Percentiles rank a stretch among this genome's conserved stretches.
These are phyloP conservation scores for Sebastolobus altivelis DNA, from an alignment of 2,797 vertebrate genomes.

Conservation along the genomic window DNA sequence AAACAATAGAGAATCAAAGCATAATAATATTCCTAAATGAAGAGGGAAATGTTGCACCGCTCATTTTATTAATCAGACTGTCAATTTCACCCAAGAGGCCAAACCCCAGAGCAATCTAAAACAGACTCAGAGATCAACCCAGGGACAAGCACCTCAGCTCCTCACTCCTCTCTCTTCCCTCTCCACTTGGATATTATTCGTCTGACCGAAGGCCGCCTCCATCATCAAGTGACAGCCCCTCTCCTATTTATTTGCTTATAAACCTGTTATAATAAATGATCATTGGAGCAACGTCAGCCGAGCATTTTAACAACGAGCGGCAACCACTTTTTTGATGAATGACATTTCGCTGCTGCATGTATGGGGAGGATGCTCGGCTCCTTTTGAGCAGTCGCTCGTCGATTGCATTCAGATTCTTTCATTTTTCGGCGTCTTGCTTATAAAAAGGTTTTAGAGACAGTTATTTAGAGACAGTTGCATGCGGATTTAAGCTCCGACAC, in stretches of 20 bases:
- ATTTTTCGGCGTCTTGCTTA: conserved; percentile 90
- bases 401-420: conserved; percentile 92
- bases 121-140: conserved; percentile 91
- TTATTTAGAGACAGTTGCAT: conserved; percentile 85
- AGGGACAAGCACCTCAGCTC: conserved; percentile 91
- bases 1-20: conserved; percentile 99
- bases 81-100: conserved; percentile 99
- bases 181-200: conserved; percentile 98
- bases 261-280: conserved; percentile 99
- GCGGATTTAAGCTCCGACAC: conserved; percentile 93
- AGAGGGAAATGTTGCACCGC: conserved; percentile 98
- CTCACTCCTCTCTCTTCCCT: conserved; percentile 92
- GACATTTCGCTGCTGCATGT: conserved; percentile 87
- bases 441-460: conserved; percentile 89
- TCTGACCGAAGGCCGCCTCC: conserved; percentile 98
- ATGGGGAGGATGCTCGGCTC: conserved; percentile 95
- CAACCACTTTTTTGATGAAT: conserved; percentile 96
- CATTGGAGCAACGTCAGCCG: conserved; percentile 98
- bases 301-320: conserved; percentile 96
- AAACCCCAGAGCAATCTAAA: conserved; percentile 95
- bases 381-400: conserved; percentile 96
- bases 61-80: conserved; percentile 99
- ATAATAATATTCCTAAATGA: conserved; percentile 99
- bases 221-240: conserved; percentile 98
- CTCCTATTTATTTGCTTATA: conserved; percentile 99